Evolutionary conservation across 2,797 vertebrate species (phyloP).

Genomic region (Adrianichthys oophorus): DNA sequence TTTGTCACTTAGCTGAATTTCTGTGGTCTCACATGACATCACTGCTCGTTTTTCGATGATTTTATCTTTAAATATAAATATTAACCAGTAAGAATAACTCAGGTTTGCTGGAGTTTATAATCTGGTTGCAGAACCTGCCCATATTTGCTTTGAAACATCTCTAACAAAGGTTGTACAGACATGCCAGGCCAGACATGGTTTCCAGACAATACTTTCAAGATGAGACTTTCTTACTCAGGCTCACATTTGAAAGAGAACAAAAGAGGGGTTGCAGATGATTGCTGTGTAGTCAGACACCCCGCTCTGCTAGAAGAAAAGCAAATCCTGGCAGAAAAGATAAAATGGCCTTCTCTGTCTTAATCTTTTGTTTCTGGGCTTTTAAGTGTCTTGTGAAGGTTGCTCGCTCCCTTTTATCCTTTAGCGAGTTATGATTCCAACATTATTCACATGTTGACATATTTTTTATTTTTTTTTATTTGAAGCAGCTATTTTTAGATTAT

Average conservation of each 20-base stretch:
- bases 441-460: too few species aligned
- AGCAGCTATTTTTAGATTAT: too few species aligned
- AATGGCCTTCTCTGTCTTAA: background rate
- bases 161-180: conserved; percentile 2
- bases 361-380: conserved; percentile 3
- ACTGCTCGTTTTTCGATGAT: background rate
- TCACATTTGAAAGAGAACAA: background rate
- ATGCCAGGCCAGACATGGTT: background rate
- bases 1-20: conserved; percentile 10
- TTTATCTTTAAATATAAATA: too few species aligned
- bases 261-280: conserved; percentile 23
- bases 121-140: background rate
- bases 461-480: too few species aligned
- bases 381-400: background rate
- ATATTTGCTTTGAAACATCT: background rate
- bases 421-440: background rate
- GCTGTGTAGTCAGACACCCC: conserved; percentile 12
- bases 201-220: background rate
- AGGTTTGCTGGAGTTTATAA: background rate
- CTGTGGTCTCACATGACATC: conserved; percentile 15
- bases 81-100: too few species aligned
- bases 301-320: conserved; percentile 7
- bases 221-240: too few species aligned
- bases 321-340: background rate
- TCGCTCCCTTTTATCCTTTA: background rate